phyloP scores from a whole-genome alignment of 1,140 invertebrate genomes.

The Melanaphis sacchari region DNA sequence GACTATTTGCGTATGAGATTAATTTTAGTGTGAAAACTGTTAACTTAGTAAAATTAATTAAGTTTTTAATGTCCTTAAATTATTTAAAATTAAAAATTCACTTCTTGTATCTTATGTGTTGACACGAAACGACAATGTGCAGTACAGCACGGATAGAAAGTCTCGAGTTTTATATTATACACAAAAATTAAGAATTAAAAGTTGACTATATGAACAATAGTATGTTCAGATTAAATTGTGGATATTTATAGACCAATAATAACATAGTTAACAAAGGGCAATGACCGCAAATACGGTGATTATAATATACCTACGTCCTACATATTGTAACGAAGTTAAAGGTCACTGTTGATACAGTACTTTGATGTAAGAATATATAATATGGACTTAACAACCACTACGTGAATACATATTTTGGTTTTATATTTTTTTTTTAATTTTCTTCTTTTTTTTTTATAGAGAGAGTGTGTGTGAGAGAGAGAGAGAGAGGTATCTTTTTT shows the following conservation, averaged over 20 bases:
- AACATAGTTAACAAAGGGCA: background rate
- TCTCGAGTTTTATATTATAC: background rate
- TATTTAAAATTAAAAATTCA: background rate
- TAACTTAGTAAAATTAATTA: background rate
- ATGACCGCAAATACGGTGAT: background rate
- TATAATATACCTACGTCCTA: background rate
- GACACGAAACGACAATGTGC: background rate
- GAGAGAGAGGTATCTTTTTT: too few relatives aligned
- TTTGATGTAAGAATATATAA: background rate
- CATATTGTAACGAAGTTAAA: background rate
- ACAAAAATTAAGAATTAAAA: background rate
- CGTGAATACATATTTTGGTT: background rate
- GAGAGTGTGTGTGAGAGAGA: too few relatives aligned
- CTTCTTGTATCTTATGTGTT: background rate
- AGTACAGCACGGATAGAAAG: background rate
- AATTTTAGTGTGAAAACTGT: background rate
- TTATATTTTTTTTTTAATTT: background rate
- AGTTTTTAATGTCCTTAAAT: background rate
- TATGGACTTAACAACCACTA: background rate
- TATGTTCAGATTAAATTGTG: background rate
- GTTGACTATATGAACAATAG: background rate
- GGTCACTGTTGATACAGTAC: background rate
- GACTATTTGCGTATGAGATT: background rate
- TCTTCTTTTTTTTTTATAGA: too few relatives aligned
- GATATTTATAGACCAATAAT: background rate